Evolutionary conservation across 2,888 invertebrate species (phyloP).

Genomic region (Sinopyrophorus schimmeli): DNA sequence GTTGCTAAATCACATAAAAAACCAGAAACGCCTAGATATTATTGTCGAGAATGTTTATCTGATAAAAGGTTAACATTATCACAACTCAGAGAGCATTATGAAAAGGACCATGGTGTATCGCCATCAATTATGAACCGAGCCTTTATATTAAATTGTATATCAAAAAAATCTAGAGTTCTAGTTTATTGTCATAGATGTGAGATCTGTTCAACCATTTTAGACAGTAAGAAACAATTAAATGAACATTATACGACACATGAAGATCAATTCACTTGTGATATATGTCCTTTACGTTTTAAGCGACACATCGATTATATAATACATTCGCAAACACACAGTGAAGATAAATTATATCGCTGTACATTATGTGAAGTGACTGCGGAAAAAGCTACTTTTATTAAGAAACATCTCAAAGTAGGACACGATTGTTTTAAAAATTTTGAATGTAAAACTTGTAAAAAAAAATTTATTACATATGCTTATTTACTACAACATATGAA

Average conservation of each 20-base stretch:
- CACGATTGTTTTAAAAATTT: background rate
- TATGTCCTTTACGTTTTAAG: constrained; percentile 28
- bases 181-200: no score
- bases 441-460: background rate
- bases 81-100: background rate
- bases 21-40: background rate
- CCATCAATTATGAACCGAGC: no score
- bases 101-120: background rate
- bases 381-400: background rate
- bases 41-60: background rate
- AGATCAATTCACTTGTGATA: constrained; percentile 18
- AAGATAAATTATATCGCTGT: constrained; percentile 40
- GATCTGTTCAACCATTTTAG: background rate
- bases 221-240: background rate
- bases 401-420: background rate
- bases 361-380: constrained; percentile 27
- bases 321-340: constrained; percentile 23
- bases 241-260: background rate
- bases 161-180: no score
- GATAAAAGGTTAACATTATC: background rate
- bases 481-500: constrained; percentile 8
- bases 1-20: no score
- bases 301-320: constrained; percentile 25
- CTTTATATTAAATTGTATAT: no score
- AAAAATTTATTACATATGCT: background rate